Evolutionary conservation across 2,113 vertebrate species (phyloP), one percentile per base, ranked within the genome.

Genomic region (Himantopus leucocephalus): DNA sequence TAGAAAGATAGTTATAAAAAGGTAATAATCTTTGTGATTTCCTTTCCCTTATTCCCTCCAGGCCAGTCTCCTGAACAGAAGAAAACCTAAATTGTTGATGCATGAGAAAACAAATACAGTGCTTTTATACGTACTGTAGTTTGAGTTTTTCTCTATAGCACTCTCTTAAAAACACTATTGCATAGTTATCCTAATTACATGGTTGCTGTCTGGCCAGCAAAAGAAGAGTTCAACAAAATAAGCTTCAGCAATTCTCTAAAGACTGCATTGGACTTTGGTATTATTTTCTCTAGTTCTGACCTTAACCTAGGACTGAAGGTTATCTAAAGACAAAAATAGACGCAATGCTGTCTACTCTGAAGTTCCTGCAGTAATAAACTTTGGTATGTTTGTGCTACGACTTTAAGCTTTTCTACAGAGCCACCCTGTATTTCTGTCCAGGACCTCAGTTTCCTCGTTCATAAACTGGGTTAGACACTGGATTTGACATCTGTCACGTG

Each of bases 1-100:
- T 73, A 95, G 92, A 84, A 96, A 97, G 96, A 97, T 94, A 89
- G 91, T 95, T 95, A 95, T 95, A 94, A 97, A 96, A 97, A 92
- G 70, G 93, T 95, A 97, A 97, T 95, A 97, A 97, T 97, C 89
- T 94, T 91, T 88, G 79, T 88, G 84, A 95, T 97, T 97, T 97
- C 66, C 45, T 79, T 83, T 87, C 58, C 52, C 47, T 90, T 76
- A 79, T 90, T 97, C 62, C 89, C 96, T 95, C 91, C 91, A 50
- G 97, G 92, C 87, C 87, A 96, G 4, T 50, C 66, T 97, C 71
- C 55, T 92, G 78, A 95, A 96, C 32, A 88, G 91, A 92, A 95
- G 80, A 97, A 91, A 93, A 87, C 52, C 70, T 94, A 67, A 96
- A 92, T 92, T 82, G 91, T 85, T 91, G 93, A 95, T 90, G 95